Conservation (phyloP, 2,888 invertebrate species). For the Brenthis hecate region DNA sequence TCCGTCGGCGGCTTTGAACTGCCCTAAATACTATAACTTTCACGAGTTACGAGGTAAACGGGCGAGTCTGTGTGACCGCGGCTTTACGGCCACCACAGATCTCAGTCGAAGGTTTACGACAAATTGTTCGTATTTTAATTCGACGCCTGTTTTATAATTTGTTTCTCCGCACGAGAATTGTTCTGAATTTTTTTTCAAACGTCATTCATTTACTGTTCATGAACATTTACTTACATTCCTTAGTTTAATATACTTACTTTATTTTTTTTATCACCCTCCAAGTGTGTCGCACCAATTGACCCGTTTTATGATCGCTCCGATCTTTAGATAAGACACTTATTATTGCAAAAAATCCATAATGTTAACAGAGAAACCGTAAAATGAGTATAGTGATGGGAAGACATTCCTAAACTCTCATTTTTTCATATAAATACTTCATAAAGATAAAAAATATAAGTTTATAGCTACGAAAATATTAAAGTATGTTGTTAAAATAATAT, state of each 20-base stretch:
- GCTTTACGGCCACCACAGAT: conserved; percentile 52
- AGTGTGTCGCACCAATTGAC: conserved; percentile 23
- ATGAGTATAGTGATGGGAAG: conserved; percentile 21
- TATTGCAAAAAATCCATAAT: conserved; percentile 10
- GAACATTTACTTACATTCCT: neutral
- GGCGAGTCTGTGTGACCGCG: conserved; percentile 60
- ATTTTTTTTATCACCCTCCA: conserved; percentile 10
- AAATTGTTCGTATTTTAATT: conserved; percentile 41
- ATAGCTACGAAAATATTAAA: conserved; percentile 33
- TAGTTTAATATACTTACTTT: neutral
- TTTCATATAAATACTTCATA: conserved; percentile 22
- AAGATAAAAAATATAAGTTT: conserved; percentile 35
- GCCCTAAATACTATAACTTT: conserved; percentile 78
- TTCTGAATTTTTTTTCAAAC: conserved; percentile 9
- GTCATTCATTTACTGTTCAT: conserved; percentile 8
- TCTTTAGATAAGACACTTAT: conserved; percentile 24
- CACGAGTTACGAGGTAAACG: conserved; percentile 70
- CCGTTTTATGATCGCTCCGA: conserved; percentile 18
- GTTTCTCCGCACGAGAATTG: neutral
- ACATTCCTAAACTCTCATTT: conserved; percentile 21
- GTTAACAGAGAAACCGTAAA: conserved; percentile 23
- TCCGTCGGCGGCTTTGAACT: conserved; percentile 76
- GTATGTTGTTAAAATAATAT: conserved; percentile 40
- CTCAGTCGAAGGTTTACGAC: conserved; percentile 54
- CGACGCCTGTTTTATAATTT: conserved; percentile 26